Conservation (phyloP, 1,140 invertebrate species). For the Mactra quadrangularis region DNA sequence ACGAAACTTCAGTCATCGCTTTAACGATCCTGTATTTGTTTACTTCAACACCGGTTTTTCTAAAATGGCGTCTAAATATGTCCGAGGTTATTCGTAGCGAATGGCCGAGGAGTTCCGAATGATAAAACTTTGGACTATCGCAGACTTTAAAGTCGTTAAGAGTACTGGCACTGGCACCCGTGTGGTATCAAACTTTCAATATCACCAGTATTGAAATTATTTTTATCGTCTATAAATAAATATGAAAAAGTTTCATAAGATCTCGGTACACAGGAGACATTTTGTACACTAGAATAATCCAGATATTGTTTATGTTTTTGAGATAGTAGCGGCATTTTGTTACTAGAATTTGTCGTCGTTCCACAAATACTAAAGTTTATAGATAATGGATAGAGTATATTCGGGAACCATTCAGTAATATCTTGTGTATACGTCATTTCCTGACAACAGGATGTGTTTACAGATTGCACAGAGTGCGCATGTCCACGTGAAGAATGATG, state of each 20-base stretch:
- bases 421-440: constrained; percentile 13
- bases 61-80: no score
- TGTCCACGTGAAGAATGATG: constrained; percentile 1
- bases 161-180: constrained; percentile 3
- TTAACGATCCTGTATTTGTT: no score
- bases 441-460: background rate
- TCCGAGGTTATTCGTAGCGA: no score
- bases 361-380: constrained; percentile 15
- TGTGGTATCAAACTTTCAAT: constrained; percentile 25
- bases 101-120: no score
- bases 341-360: background rate
- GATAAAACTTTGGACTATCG: no score
- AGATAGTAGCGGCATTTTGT: constrained; percentile 26
- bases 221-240: constrained; percentile 11
- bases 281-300: background rate
- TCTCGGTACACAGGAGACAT: background rate
- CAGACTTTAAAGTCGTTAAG: no score
- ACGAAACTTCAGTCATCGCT: no score
- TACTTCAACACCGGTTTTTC: no score
- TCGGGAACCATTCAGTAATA: constrained; percentile 8
- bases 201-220: background rate
- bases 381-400: constrained; percentile 23
- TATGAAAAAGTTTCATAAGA: constrained; percentile 12
- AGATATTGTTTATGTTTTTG: background rate
- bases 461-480: background rate